Conservation (phyloP, 2,888 invertebrate genomes). For the Dolichopus griseipennis region DNA sequence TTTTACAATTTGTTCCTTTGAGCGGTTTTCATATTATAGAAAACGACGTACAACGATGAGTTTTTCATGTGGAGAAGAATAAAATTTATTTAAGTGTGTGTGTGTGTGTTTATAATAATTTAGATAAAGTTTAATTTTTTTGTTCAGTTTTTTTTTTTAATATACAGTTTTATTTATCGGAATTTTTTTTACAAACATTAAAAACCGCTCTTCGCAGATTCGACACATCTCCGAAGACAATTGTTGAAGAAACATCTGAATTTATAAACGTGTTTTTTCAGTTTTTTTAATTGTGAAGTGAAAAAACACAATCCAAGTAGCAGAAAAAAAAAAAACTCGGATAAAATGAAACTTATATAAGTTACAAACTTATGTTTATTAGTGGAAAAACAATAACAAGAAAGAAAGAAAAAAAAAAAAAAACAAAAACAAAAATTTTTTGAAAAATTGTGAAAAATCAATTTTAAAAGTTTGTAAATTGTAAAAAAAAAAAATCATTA, state of each 20-base stretch:
- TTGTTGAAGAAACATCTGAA: conserved; percentile 26
- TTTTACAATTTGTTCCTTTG: no score
- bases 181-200: neutral
- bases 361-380: no score
- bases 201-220: conserved; percentile 21
- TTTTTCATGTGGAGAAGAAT: no score
- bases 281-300: neutral
- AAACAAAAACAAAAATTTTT: no score
- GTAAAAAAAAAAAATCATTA: no score
- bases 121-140: neutral
- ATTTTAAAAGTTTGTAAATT: no score
- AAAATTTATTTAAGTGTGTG: neutral
- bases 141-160: neutral
- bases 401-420: no score
- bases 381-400: no score
- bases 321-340: neutral
- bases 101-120: neutral
- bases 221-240: conserved; percentile 27
- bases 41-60: no score
- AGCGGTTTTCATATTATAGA: no score
- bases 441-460: no score
- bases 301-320: neutral
- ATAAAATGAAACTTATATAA: neutral
- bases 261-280: neutral
- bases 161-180: neutral